Base-by-base conservation (phyloP, 2,797 vertebrate species). In the Urosaurus nigricauda region DNA sequence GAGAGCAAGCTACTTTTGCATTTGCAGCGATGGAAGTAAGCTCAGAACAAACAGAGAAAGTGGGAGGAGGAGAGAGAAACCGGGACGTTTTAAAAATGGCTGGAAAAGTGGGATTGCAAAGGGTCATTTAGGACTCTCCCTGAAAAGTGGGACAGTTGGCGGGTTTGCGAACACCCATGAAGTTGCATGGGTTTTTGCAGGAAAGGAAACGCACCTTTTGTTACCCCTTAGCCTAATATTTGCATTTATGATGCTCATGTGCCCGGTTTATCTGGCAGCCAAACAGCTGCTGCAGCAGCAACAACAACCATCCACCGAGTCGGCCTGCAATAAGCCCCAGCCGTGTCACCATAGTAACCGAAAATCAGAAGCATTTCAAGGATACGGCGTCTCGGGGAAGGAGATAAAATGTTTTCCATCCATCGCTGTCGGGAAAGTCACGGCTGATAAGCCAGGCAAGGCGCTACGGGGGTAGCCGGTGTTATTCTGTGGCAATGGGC, bases 351-450 rank as follows among this genome's bases (percentile, higher is more conserved):
- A 97, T 97, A 96, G 97, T 95, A 97, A 97, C 96, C 86, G 43
- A 94, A 94, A 96, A 95, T 95, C 91, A 71, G 92, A 88, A 92
- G 93, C 93, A 94, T 94, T 96, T 96, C 94, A 93, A 95, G 95
- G 95, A 95, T 94, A 93, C 93, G 92, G 92, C 92, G 93, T 94
- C 95, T 90, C 94, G 96, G 96, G 40, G 95, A 96, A 96, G 94
- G 95, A 96, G 96, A 96, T 97, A 96, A 97, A 97, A 97, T 92
- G 94, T 96, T 97, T 96, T 96, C 95, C 96, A 96, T 97, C 94
- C 95, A 96, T 96, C 93, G 95, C 96, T 96, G 95, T 97, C 90
- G 90, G 95, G 95, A 95, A 96, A 96, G 96, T 94, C 94, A 94
- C 90, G 90, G 93, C 89, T 94, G 95, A 96, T 96, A 94, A 97